Percentiles rank a stretch among this genome's conserved stretches.
Conservation (phyloP, 2,888 invertebrate species). For the Pharmacophagus antenor region DNA sequence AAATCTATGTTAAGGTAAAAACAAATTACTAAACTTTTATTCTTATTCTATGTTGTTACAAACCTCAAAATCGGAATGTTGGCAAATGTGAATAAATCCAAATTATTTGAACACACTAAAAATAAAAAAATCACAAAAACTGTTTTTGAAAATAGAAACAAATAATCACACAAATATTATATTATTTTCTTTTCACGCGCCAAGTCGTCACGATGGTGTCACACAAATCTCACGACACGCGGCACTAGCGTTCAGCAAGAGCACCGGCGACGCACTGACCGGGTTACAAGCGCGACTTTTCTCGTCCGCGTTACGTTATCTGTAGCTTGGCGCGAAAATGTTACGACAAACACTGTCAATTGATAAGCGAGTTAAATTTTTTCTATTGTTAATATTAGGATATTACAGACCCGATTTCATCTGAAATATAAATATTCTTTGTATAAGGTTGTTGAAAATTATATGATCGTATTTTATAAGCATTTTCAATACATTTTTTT, state of each 20-base stretch:
- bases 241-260: conserved; percentile 7
- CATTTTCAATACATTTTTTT: too few relatives aligned
- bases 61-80: too few relatives aligned
- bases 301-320: conserved; percentile 28
- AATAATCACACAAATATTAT: neutral
- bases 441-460: too few relatives aligned
- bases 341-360: conserved; percentile 24
- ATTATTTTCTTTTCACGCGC: neutral
- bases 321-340: conserved; percentile 29
- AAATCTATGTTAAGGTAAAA: too few relatives aligned
- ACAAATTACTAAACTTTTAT: too few relatives aligned
- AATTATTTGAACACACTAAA: neutral
- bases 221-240: conserved; percentile 7
- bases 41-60: too few relatives aligned
- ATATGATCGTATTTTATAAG: too few relatives aligned
- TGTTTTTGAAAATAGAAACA: too few relatives aligned
- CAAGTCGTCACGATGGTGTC: conserved; percentile 11
- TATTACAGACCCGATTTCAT: neutral
- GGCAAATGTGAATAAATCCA: too few relatives aligned
- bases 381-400: neutral
- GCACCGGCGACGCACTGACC: conserved; percentile 25
- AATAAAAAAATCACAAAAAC: too few relatives aligned
- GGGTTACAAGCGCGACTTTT: conserved; percentile 19
- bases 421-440: too few relatives aligned
- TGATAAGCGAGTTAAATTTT: conserved; percentile 22